Conservation (phyloP, 2,888 invertebrate species). For the Listrodromus nycthemerus region DNA sequence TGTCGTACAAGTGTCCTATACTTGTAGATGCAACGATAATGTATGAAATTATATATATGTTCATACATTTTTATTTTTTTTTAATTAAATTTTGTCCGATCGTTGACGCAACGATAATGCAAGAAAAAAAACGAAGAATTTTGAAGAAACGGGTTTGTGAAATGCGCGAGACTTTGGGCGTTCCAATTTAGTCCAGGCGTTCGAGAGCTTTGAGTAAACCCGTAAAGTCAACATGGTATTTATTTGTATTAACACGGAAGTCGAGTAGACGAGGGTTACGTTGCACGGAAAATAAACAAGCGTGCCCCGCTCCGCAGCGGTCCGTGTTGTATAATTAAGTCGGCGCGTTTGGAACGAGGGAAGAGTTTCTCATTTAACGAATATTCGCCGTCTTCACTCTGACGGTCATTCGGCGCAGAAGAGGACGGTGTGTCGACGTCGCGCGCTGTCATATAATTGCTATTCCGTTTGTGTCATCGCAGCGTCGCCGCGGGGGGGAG, state of each 20-base stretch:
- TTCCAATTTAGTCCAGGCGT: constrained; percentile 7
- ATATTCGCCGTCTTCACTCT: background rate
- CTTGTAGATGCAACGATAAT: too few relatives aligned
- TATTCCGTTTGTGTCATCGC: constrained; percentile 57
- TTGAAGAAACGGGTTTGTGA: background rate
- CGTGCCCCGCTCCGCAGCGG: constrained; percentile 8
- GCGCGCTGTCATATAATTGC: constrained; percentile 54
- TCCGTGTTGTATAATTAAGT: constrained; percentile 36
- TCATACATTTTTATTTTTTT: background rate
- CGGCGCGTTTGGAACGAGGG: constrained; percentile 30
- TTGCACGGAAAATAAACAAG: constrained; percentile 33
- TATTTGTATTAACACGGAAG: constrained; percentile 27
- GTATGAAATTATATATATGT: too few relatives aligned
- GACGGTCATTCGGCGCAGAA: constrained; percentile 34
- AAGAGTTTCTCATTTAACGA: constrained; percentile 15
- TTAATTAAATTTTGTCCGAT: background rate
- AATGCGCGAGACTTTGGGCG: background rate
- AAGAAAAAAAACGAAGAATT: background rate
- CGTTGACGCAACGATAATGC: background rate
- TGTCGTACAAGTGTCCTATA: too few relatives aligned
- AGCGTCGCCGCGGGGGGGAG: background rate
- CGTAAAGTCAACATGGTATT: background rate
- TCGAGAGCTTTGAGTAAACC: background rate
- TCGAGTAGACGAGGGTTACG: background rate
- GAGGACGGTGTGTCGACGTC: constrained; percentile 16